Conservation (phyloP, 23 tunicate genomes). For the Diplosoma virens region DNA sequence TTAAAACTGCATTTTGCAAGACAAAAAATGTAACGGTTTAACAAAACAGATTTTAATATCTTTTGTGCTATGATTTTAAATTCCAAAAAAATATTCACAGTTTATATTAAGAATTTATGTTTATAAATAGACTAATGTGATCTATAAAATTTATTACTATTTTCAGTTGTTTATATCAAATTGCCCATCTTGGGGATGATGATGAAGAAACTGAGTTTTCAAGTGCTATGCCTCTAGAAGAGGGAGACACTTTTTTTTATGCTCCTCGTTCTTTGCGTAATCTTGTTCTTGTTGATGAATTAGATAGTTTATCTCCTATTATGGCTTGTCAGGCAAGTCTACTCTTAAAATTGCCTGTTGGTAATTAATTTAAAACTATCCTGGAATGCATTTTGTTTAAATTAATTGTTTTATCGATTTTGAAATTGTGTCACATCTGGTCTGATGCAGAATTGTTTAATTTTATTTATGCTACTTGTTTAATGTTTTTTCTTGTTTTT, state of each 20-base stretch:
- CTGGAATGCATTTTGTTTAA: too few species aligned
- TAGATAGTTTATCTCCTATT: conserved; percentile 88
- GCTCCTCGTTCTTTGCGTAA: conserved; percentile 84
- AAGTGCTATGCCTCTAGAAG: conserved; percentile 84
- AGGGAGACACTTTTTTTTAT: conserved; percentile 97
- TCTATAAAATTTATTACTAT: neutral
- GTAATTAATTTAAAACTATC: too few species aligned
- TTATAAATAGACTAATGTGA: neutral
- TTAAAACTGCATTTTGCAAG: too few species aligned
- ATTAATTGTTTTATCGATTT: too few species aligned
- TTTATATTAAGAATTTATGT: neutral
- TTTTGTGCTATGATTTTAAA: too few species aligned
- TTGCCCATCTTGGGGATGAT: conserved; percentile 98
- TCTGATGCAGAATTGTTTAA: too few species aligned
- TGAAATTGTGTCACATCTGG: too few species aligned
- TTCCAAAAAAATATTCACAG: neutral
- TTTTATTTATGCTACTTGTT: too few species aligned
- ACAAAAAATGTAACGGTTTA: too few species aligned
- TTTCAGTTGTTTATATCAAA: conserved; percentile 83
- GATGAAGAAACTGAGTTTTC: conserved; percentile 97
- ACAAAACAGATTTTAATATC: too few species aligned
- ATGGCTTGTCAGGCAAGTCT: conserved; percentile 98
- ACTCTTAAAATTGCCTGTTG: too few species aligned
- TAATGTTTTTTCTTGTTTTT: too few species aligned
- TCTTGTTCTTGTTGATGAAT: conserved; percentile 90